Evolutionary conservation across 2,113 vertebrate genomes (phyloP).

Genomic region (Sardina pilchardus): DNA sequence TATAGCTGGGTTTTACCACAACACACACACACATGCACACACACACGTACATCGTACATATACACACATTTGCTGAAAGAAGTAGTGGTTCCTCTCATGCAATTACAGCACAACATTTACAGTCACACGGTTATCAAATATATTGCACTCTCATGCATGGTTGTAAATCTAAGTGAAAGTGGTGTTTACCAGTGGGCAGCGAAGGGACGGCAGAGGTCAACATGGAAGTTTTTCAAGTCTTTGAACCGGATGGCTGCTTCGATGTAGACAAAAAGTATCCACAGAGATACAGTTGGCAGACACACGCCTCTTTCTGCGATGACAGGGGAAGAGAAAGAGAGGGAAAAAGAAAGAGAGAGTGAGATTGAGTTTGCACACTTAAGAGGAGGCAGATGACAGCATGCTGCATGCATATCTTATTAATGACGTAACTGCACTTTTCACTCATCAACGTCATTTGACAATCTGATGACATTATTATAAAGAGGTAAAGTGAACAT

Average conservation of each 20-base stretch:
- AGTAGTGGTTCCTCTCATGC: background rate
- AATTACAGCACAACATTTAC: background rate
- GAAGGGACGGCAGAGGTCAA: constrained; percentile 96
- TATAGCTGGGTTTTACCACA: background rate
- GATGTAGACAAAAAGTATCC: constrained; percentile 99
- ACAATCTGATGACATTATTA: background rate
- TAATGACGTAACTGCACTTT: background rate
- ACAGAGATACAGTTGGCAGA: constrained; percentile 95
- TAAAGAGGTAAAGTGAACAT: background rate
- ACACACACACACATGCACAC: background rate
- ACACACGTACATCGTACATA: too few species aligned
- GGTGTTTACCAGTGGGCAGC: constrained; percentile 89
- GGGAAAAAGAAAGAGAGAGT: background rate
- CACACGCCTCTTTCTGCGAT: constrained; percentile 91
- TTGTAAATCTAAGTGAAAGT: background rate
- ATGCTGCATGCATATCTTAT: background rate
- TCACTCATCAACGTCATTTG: background rate
- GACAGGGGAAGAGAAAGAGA: background rate
- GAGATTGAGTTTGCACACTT: background rate
- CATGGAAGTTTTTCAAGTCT: constrained; percentile 98
- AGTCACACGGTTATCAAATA: background rate
- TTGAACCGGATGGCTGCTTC: constrained; percentile 99
- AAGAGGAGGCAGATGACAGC: background rate
- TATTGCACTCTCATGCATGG: background rate
- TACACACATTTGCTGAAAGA: background rate